These are phyloP conservation scores for Leptodirus hochenwartii DNA, from an alignment of 2,888 invertebrate genomes.

Conservation along the genomic window DNA sequence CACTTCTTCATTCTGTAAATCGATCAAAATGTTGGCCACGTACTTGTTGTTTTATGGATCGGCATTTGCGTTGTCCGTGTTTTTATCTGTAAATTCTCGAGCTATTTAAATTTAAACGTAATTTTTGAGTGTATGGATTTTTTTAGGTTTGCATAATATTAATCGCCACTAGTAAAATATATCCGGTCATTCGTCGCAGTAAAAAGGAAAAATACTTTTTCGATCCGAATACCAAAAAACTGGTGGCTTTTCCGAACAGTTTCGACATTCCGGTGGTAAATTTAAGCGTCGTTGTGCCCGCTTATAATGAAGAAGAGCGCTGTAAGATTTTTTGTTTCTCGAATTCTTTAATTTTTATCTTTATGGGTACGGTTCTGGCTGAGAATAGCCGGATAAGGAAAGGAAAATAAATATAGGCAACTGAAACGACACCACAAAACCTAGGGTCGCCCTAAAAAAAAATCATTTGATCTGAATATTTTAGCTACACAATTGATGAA, in stretches of 20 bases:
- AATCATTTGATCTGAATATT: slow-evolving; percentile 1
- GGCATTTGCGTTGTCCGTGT: slow-evolving; percentile 16
- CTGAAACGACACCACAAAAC: no score
- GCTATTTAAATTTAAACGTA: neutral
- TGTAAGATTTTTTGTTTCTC: slow-evolving; percentile 35
- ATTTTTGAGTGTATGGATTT: slow-evolving; percentile 6
- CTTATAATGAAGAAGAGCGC: slow-evolving; percentile 88
- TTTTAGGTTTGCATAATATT: slow-evolving; percentile 42
- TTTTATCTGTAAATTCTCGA: slow-evolving; percentile 17
- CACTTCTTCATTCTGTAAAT: no score
- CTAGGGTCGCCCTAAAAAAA: no score
- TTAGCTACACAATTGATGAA: neutral
- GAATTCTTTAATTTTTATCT: slow-evolving; percentile 10
- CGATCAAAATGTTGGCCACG: no score
- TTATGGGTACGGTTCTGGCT: no score
- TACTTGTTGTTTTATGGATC: slow-evolving; percentile 19
- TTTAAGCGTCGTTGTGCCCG: slow-evolving; percentile 86
- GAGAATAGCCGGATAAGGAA: no score
- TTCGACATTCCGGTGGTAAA: slow-evolving; percentile 49
- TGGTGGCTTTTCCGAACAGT: slow-evolving; percentile 51
- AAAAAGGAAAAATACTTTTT: slow-evolving; percentile 59
- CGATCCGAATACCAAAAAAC: slow-evolving; percentile 37
- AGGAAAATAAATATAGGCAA: no score
- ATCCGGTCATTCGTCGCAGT: slow-evolving; percentile 45
- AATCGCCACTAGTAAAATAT: slow-evolving; percentile 42